Evolutionary conservation across 2,797 vertebrate genomes (phyloP), one percentile per base, ranked within the genome.

Genomic region (Phrynocephalus guinanensis): DNA sequence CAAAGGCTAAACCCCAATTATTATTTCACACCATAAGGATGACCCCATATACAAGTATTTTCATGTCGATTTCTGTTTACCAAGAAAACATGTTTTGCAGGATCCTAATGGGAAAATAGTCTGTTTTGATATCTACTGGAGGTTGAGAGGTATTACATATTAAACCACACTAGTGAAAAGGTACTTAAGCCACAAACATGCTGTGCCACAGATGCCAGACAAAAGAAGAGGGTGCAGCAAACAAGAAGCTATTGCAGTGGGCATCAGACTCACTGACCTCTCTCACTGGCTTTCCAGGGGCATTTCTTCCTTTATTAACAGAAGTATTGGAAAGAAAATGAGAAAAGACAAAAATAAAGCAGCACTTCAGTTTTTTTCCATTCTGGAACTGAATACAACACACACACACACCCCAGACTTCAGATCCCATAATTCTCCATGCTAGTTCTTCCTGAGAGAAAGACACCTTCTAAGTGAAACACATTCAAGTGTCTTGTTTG

Each of bases 281-380:
- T 97, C 97, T 99, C 97, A 98, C 91, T 97, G 98, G 97, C 98
- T 98, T 98, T 97, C 97, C 97, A 97, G 97, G 96, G 97, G 97
- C 95, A 98, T 98, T 97, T 97, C 98, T 98, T 98, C 97, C 97
- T 97, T 97, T 96, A 96, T 95, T 93, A 95, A 96, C 87, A 96
- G 93, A 97, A 93, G 95, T 91, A 96, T 96, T 96, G 96, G 94
- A 95, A 95, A 94, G 89, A 79, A 91, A 90, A 94, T 85, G 44
- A 67, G 84, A 67, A 67, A 89, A 95, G 79, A 94, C 5, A 81
- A 75, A 78, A 94, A 90, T 56, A 91, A 18, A 90, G 52, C 91
- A 66, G 90, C 66, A 88, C 9, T 91, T 86, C 26, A 33, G 52
- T 86, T 89, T 44, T 44, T 44, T 44, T 88, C 44, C 63, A 72